These are phyloP conservation scores for Dendrolimus kikuchii DNA, from an alignment of 1,140 invertebrate species.

Conservation along the genomic window DNA sequence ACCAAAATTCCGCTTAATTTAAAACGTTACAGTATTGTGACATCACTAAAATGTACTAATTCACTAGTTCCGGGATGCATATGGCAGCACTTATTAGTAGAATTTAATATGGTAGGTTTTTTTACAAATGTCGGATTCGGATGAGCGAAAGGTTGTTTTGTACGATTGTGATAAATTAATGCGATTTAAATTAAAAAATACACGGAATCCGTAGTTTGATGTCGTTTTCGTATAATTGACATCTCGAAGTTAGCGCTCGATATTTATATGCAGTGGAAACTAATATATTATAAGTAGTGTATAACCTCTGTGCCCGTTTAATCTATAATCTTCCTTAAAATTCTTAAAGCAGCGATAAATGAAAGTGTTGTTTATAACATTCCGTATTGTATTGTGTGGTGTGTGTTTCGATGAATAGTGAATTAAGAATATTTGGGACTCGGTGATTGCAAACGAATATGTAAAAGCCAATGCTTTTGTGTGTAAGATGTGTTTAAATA, in stretches of 20 bases:
- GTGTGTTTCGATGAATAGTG: conserved; percentile 22
- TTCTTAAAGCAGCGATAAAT: conserved; percentile 43
- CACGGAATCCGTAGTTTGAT: no score
- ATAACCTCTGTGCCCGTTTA: conserved; percentile 46
- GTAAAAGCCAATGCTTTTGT: conserved; percentile 31
- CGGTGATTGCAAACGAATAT: conserved; percentile 19
- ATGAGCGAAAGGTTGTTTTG: conserved; percentile 9
- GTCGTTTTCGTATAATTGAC: no score
- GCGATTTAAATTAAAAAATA: no score
- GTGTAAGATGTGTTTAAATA: conserved; percentile 56
- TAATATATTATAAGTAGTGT: conserved; percentile 1
- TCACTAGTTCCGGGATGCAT: no score
- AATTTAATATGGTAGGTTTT: conserved; percentile 23
- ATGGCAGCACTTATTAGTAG: conserved; percentile 14
- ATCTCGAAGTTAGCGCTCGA: no score
- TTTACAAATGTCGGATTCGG: conserved; percentile 39
- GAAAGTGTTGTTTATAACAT: conserved; percentile 54
- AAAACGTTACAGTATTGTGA: no score
- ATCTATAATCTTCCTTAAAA: conserved; percentile 40
- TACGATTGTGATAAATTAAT: no score
- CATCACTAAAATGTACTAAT: no score
- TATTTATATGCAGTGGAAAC: no score
- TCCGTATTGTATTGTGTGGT: conserved; percentile 34
- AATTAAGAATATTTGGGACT: neutral
- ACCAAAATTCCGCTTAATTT: no score